These are phyloP conservation scores for Chlorodrepanis virens DNA, from an alignment of 2,113 vertebrate species.

Conservation along the genomic window DNA sequence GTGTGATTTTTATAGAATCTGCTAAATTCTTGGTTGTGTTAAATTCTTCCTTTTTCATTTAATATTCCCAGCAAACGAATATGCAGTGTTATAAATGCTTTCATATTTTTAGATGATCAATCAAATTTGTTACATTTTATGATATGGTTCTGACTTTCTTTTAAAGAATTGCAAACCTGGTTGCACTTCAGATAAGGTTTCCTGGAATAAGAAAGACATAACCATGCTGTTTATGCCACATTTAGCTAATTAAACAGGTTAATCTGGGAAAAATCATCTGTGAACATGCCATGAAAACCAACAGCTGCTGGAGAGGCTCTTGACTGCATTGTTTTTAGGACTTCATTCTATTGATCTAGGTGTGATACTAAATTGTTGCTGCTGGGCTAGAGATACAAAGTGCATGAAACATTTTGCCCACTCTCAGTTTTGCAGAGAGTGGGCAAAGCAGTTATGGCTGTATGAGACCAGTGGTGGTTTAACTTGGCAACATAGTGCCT, in stretches of 20 bases:
- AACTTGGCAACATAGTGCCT: not conserved
- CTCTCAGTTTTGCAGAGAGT: not conserved
- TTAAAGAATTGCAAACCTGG: not conserved
- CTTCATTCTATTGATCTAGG: not conserved
- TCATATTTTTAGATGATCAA: not conserved
- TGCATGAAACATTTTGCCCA: not conserved
- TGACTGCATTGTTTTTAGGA: not conserved
- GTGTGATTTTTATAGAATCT: conserved; percentile 16
- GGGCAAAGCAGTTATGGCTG: not conserved
- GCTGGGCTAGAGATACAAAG: not conserved
- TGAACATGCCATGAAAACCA: not conserved
- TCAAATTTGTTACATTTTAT: not conserved
- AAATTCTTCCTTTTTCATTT: not conserved
- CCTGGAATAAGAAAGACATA: not conserved
- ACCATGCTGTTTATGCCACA: not conserved
- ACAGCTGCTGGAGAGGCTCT: not conserved
- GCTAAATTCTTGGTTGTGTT: not conserved
- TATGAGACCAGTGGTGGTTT: not conserved
- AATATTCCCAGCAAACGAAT: not conserved
- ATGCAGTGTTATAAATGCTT: not conserved
- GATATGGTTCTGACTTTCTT: not conserved
- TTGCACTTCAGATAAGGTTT: not conserved
- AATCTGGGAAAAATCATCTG: not conserved
- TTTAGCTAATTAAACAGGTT: conserved; percentile 2
- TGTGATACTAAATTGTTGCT: not conserved